These are phyloP conservation scores for Eubucco bourcierii DNA, from an alignment of 2,113 vertebrate species.

Conservation along the genomic window DNA sequence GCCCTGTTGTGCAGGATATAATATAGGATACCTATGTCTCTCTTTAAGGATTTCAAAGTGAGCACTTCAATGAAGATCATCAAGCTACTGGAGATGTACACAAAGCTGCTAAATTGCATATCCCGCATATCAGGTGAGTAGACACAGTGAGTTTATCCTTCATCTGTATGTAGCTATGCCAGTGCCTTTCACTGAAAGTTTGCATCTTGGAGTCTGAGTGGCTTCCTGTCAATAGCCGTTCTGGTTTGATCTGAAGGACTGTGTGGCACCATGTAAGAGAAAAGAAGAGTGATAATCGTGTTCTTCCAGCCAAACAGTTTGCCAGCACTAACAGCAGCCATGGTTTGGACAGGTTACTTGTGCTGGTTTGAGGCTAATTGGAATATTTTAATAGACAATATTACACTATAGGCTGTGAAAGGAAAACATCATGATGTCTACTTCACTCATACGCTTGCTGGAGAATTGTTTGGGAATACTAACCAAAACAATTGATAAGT, in stretches of 20 bases:
- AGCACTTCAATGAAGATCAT: not conserved
- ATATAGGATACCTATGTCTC: not conserved
- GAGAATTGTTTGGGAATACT: no score
- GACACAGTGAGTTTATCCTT: accelerated
- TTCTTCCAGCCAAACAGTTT: not conserved
- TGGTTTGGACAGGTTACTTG: not conserved
- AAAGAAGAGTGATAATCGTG: not conserved
- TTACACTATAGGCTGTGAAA: no score
- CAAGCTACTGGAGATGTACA: not conserved
- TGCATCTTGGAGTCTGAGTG: not conserved
- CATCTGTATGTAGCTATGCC: not conserved
- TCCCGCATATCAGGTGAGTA: conserved; percentile 37
- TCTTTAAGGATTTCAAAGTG: not conserved
- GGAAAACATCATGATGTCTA: no score
- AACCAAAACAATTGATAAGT: no score
- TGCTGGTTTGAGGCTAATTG: no score
- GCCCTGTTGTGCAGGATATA: not conserved
- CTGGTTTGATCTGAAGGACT: not conserved
- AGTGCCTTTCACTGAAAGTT: not conserved
- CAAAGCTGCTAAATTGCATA: not conserved
- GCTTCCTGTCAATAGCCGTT: not conserved
- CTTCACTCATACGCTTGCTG: no score
- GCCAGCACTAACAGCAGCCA: not conserved
- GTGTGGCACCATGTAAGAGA: not conserved
- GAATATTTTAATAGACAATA: no score